Evolutionary conservation across 2,888 invertebrate genomes (phyloP).

Genomic region (Cantharis flavilabris): DNA sequence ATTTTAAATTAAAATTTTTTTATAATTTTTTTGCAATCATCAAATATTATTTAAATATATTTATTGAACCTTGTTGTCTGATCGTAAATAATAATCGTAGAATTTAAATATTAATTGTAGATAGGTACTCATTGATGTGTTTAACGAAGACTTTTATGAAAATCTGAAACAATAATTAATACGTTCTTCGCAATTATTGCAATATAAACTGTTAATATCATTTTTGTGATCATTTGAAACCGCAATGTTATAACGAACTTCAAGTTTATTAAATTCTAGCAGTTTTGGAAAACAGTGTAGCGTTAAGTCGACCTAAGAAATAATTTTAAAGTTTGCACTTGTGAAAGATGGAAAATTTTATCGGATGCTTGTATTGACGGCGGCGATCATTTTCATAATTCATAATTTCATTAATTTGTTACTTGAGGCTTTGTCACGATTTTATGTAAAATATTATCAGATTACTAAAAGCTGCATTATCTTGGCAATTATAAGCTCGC

Average conservation of each 20-base stretch:
- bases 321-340: neutral
- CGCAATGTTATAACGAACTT: neutral
- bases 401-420: slow-evolving; percentile 60
- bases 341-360: slow-evolving; percentile 14
- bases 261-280: neutral
- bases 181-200: neutral
- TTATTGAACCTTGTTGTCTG: neutral
- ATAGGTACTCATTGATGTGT: neutral
- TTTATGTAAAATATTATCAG: slow-evolving; percentile 58
- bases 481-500: slow-evolving; percentile 55
- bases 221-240: neutral
- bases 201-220: neutral
- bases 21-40: neutral
- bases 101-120: neutral
- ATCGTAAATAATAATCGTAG: neutral
- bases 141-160: neutral
- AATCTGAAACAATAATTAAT: neutral
- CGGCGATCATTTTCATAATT: slow-evolving; percentile 59
- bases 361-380: slow-evolving; percentile 49
- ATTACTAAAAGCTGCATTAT: slow-evolving; percentile 52
- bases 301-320: slow-evolving; percentile 15
- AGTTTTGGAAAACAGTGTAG: slow-evolving; percentile 28
- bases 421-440: slow-evolving; percentile 59
- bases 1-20: neutral
- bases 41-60: neutral